Evolutionary conservation across 2,888 invertebrate species (phyloP).

Genomic region (Ernsta delagoae): DNA sequence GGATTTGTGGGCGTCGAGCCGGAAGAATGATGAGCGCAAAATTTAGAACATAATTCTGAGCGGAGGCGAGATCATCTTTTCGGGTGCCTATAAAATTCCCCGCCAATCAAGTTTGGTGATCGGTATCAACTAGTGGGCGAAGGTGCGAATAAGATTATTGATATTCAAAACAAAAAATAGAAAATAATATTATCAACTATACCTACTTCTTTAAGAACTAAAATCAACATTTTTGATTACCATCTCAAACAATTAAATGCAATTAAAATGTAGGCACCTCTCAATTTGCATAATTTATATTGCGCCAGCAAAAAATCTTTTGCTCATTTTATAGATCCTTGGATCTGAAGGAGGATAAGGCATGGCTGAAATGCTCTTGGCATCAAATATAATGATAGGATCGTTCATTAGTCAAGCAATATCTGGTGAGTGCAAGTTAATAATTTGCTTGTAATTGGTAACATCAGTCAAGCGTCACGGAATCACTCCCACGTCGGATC

Average conservation of each 20-base stretch:
- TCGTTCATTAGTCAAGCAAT: constrained; percentile 36
- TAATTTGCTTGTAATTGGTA: constrained; percentile 75
- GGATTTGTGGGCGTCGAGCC: constrained; percentile 63
- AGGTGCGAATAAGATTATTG: constrained; percentile 56
- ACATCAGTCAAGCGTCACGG: constrained; percentile 78
- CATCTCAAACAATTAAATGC: constrained; percentile 33
- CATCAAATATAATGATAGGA: constrained; percentile 8
- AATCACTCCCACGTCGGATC: constrained; percentile 68
- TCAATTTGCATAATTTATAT: constrained; percentile 36
- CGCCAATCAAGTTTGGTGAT: constrained; percentile 54
- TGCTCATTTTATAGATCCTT: constrained; percentile 13
- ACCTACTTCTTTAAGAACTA: too few species aligned
- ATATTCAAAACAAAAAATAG: constrained; percentile 48
- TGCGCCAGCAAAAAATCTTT: constrained; percentile 17
- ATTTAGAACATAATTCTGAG: constrained; percentile 51
- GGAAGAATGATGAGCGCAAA: constrained; percentile 63
- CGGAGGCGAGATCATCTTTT: constrained; percentile 56
- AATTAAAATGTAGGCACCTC: constrained; percentile 32
- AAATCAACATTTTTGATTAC: constrained; percentile 44
- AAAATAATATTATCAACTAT: constrained; percentile 46
- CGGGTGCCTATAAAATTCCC: constrained; percentile 59
- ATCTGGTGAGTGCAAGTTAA: constrained; percentile 49
- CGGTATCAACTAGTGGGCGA: constrained; percentile 54
- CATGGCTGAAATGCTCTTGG: constrained; percentile 17
- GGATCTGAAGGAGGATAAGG: constrained; percentile 24